Conservation (phyloP, 2,113 vertebrate species). For the Tiliqua scincoides region DNA sequence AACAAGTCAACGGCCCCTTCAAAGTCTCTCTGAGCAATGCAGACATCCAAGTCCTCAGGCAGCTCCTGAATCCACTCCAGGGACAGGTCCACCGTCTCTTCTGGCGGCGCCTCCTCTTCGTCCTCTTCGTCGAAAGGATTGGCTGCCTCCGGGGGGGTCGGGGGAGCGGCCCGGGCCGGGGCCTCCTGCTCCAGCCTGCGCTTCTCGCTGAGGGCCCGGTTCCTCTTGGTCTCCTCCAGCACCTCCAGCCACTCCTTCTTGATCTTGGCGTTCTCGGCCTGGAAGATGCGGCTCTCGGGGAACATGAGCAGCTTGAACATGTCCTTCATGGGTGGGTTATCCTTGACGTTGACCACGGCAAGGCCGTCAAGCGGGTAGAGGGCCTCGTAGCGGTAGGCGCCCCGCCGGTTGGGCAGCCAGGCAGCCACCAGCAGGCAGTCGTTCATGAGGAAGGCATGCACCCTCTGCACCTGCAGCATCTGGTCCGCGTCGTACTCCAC, state of each 20-base stretch:
- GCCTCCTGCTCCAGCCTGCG: slow-evolving; percentile 87
- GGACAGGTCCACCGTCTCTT: slow-evolving; percentile 86
- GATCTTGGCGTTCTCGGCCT: slow-evolving; percentile 97
- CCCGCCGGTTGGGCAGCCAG: slow-evolving; percentile 89
- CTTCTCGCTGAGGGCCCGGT: slow-evolving; percentile 84
- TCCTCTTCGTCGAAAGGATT: slow-evolving; percentile 87
- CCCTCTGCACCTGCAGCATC: slow-evolving; percentile 93
- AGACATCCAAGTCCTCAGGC: slow-evolving; percentile 95
- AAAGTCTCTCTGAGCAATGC: slow-evolving; percentile 96
- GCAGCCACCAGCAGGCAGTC: slow-evolving; percentile 95
- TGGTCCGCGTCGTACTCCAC: slow-evolving; percentile 94
- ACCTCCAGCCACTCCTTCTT: slow-evolving; percentile 99
- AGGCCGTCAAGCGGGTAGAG: slow-evolving; percentile 93
- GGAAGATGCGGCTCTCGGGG: slow-evolving; percentile 96
- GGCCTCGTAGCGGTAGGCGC: slow-evolving; percentile 90
- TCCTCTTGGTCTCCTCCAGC: slow-evolving; percentile 94
- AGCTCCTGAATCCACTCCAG: slow-evolving; percentile 97
- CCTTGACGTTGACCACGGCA: slow-evolving; percentile 96
- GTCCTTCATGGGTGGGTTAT: slow-evolving; percentile 98
- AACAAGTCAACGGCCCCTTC: slow-evolving; percentile 95
- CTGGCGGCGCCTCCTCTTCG: slow-evolving; percentile 62
- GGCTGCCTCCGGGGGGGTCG: slow-evolving; percentile 70
- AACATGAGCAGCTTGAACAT: slow-evolving; percentile 99
- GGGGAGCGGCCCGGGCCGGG: slow-evolving; percentile 52
- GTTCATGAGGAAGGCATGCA: slow-evolving; percentile 97